Evolutionary conservation across 2,797 vertebrate genomes (phyloP).

Genomic region (Bovichtus diacanthus): DNA sequence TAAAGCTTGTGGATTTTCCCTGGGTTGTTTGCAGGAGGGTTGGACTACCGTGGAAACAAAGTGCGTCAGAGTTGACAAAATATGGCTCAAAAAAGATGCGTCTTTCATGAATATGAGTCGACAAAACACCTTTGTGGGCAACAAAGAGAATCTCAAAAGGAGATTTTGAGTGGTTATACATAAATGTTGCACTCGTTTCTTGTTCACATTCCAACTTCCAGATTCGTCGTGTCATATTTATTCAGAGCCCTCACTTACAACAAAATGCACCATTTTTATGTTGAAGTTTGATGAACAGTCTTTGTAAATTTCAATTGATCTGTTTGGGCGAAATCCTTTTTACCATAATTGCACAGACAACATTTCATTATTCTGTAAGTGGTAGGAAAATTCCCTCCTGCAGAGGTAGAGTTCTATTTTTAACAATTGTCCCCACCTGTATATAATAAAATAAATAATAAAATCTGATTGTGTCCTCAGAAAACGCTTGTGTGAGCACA

Average conservation of each 20-base stretch:
- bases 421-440: not conserved
- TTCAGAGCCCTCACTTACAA: not conserved
- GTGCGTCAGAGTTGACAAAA: conserved; percentile 5
- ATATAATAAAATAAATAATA: not conserved
- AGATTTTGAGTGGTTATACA: not conserved
- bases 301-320: not conserved
- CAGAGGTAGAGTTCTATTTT: not conserved
- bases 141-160: not conserved
- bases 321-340: not conserved
- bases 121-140: conserved; percentile 5
- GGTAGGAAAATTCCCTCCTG: not conserved
- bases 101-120: not conserved
- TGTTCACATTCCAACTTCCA: not conserved
- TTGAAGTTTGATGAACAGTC: not conserved
- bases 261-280: not conserved
- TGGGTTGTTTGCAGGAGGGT: conserved; percentile 22
- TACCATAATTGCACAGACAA: not conserved
- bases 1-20: conserved; percentile 41
- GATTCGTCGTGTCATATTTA: not conserved
- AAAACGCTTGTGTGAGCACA: not conserved
- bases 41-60: conserved; percentile 32
- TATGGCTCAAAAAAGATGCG: conserved; percentile 2
- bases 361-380: conserved; percentile 1
- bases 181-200: not conserved
- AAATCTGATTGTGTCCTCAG: not conserved